Conservation (phyloP, 2,113 vertebrate genomes). For the Donacobius atricapilla region DNA sequence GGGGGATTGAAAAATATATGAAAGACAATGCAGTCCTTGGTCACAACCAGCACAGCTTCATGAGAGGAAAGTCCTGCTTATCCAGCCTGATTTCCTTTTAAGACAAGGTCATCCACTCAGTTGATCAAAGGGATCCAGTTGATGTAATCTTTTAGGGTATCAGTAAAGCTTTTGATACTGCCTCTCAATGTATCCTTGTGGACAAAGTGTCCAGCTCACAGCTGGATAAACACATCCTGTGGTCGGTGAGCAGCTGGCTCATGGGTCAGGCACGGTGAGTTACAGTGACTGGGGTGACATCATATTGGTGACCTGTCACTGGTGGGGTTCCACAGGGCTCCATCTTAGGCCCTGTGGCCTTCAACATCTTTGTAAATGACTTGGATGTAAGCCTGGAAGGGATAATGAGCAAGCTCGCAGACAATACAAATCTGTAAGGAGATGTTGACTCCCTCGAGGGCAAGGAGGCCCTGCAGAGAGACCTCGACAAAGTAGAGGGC, state of each 20-base stretch:
- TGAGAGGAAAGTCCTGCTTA: not conserved
- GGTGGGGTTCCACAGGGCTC: not conserved
- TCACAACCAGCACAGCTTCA: not conserved
- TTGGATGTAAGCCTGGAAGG: not conserved
- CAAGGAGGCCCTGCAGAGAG: not conserved
- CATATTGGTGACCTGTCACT: not conserved
- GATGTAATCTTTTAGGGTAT: not conserved
- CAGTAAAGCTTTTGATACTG: not conserved
- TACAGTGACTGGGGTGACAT: not conserved
- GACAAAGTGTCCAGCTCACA: no score
- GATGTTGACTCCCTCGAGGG: accelerated
- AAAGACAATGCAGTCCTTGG: not conserved
- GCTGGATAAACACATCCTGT: not conserved
- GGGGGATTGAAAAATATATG: not conserved
- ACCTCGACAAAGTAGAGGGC: accelerated
- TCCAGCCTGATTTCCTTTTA: not conserved
- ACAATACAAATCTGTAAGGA: not conserved
- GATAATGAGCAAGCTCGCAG: no score
- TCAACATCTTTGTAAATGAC: not conserved
- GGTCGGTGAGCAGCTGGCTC: not conserved
- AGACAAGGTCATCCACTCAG: not conserved
- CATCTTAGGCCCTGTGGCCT: not conserved
- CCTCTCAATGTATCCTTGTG: not conserved
- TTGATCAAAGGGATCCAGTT: not conserved
- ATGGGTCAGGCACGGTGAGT: no score